phyloP scores from a whole-genome alignment of 2,797 vertebrate genomes.

The Sebastes steindachneri region DNA sequence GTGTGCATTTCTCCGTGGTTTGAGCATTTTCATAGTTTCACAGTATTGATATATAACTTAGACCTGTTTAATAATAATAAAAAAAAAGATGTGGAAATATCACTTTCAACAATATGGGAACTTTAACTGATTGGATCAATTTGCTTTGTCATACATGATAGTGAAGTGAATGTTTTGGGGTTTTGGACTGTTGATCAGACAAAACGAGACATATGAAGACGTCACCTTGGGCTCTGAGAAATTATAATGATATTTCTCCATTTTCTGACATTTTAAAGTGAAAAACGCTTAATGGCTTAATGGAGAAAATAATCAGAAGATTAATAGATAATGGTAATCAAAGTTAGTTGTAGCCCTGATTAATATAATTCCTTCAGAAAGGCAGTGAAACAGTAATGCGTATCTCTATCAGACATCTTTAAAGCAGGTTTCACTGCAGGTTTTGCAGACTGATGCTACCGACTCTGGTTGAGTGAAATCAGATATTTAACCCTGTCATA shows the following conservation, averaged over 20 bases:
- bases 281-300: neutral
- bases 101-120: no score
- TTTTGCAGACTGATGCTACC: neutral
- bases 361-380: neutral
- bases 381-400: neutral
- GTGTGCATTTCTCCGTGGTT: no score
- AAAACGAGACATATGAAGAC: no score
- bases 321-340: neutral
- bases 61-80: no score
- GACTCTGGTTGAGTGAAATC: neutral
- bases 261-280: neutral
- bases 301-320: neutral
- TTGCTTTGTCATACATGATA: no score
- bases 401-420: neutral
- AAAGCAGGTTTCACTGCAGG: neutral
- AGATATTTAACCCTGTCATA: neutral
- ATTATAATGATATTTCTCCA: neutral
- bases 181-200: no score
- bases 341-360: neutral
- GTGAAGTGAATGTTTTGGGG: no score
- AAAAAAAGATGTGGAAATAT: no score
- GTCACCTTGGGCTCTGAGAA: neutral
- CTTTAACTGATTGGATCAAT: no score
- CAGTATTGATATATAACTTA: no score
- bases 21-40: no score